Base-by-base conservation (phyloP, 2,797 vertebrate genomes). In the Florisuga fusca region DNA sequence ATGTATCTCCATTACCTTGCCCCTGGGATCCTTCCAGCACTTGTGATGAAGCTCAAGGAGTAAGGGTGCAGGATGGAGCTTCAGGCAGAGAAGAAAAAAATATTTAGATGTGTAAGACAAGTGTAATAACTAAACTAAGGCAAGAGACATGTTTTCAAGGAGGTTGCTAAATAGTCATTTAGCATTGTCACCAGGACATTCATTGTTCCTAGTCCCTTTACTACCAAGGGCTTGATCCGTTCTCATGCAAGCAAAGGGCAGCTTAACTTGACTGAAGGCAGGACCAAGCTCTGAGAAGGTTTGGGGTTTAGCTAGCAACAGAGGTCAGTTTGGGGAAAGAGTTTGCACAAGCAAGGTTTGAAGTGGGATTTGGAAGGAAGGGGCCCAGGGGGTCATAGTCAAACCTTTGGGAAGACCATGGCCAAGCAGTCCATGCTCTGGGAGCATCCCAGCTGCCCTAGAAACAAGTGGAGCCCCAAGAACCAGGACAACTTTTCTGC, bases 341-440 rank as follows among this genome's bases (percentile, higher is more conserved):
- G 33, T 19, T 48, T 64, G 71, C 72, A 46, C 11, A 58, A 79
- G 48, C 55, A 63, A 71, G 53, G 43, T 53, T 59, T 76, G 66
- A 84, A 91, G 79, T 54, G 27, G 55, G 76, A 86, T 94, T 82
- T 94, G 85, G 41, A 45, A 61, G 61, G n/a, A 92, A 59, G 43
- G 80, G 51, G 33, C 27, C 45, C 41, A 22, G 21, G 68, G 33
- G 25, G 18, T 80, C 81, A 57, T 25, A 63, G 27, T 0, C 3
- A 43, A 36, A 43, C 59, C 67, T 78, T 43, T 51, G 38, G 29
- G 36, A 75, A 90, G 63, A 57, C 31, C 80, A 59, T 25, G 58
- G 5, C 38, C 43, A 15, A 23, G 76, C 62, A 80, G 66, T 50
- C 71, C 58, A 14, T 19, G 74, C 36, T 36, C 51, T 23, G 18